These are phyloP conservation scores for Cerastoderma edule DNA, from an alignment of 2,888 invertebrate species.

Conservation along the genomic window DNA sequence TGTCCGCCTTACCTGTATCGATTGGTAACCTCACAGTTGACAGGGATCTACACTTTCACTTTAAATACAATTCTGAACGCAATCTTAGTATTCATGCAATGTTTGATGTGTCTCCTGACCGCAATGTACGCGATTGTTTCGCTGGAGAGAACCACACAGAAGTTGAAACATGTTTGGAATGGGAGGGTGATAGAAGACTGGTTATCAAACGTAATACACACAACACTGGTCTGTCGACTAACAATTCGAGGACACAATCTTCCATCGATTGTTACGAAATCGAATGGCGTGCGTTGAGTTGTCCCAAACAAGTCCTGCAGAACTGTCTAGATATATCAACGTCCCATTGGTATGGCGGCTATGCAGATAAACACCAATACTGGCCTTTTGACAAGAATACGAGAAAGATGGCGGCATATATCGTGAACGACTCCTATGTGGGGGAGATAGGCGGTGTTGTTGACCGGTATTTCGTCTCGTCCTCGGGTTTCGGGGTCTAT, in stretches of 20 bases:
- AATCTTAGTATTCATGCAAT: background rate
- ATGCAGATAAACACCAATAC: slow-evolving; percentile 90
- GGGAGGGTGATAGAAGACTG: slow-evolving; percentile 12
- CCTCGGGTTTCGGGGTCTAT: slow-evolving; percentile 88
- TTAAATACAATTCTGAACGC: background rate
- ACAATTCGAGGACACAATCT: background rate
- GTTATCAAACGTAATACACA: background rate
- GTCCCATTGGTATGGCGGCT: slow-evolving; percentile 92
- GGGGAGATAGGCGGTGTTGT: slow-evolving; percentile 82
- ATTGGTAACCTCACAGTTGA: background rate
- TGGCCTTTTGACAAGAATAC: slow-evolving; percentile 91
- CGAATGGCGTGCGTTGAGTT: slow-evolving; percentile 60
- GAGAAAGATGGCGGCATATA: slow-evolving; percentile 67
- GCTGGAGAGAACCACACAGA: background rate
- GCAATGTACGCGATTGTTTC: background rate
- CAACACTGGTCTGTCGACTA: background rate
- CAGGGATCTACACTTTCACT: background rate
- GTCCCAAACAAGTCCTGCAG: slow-evolving; percentile 62
- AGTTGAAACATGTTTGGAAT: slow-evolving; percentile 6
- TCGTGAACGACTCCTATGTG: slow-evolving; percentile 72
- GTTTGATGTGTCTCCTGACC: background rate
- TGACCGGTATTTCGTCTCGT: slow-evolving; percentile 87
- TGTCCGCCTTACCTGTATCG: background rate
- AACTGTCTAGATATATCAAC: slow-evolving; percentile 69
- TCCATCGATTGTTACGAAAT: slow-evolving; percentile 63